A percentile compares a stretch with the other conserved stretches of the same genome.
phyloP scores from a whole-genome alignment of 2,797 vertebrate species.

The Apogon hyalosoma region DNA sequence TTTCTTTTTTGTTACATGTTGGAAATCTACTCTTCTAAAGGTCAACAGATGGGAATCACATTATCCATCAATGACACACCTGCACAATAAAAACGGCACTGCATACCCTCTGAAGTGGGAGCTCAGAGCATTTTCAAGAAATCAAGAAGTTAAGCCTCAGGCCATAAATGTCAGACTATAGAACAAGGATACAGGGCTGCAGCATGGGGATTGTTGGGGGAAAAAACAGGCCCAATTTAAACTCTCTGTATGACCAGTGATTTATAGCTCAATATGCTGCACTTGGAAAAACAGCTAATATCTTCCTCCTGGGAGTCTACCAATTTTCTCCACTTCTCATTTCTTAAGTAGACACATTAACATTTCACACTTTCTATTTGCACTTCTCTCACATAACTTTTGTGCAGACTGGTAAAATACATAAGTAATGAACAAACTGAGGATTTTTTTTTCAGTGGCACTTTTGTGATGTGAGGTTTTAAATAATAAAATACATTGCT shows the following conservation, averaged over 20 bases:
- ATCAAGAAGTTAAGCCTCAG: neutral
- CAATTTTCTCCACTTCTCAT: conserved; percentile 24
- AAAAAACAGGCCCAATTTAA: neutral
- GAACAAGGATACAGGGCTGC: conserved; percentile 9
- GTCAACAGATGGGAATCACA: neutral
- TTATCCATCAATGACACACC: neutral
- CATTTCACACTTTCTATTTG: conserved; percentile 30
- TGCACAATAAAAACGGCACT: neutral
- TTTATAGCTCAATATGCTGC: conserved; percentile 41
- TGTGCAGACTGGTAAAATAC: neutral
- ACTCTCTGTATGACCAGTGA: conserved; percentile 15
- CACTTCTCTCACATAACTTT: conserved; percentile 16
- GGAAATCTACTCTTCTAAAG: neutral
- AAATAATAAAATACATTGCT: conserved; percentile 22
- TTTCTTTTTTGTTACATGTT: neutral
- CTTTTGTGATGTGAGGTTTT: conserved; percentile 8
- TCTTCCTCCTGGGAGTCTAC: conserved; percentile 23
- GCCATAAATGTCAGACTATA: neutral
- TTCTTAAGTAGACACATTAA: conserved; percentile 22
- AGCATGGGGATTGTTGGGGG: neutral
- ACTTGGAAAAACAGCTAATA: conserved; percentile 30
- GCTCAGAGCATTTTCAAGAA: neutral
- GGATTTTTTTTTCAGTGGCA: neutral
- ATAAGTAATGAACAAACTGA: conserved; percentile 9
- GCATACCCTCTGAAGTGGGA: neutral